A percentile compares a stretch with the other conserved stretches of the same genome.
phyloP scores from a whole-genome alignment of 1,140 invertebrate genomes.

The Danaus plexippus region DNA sequence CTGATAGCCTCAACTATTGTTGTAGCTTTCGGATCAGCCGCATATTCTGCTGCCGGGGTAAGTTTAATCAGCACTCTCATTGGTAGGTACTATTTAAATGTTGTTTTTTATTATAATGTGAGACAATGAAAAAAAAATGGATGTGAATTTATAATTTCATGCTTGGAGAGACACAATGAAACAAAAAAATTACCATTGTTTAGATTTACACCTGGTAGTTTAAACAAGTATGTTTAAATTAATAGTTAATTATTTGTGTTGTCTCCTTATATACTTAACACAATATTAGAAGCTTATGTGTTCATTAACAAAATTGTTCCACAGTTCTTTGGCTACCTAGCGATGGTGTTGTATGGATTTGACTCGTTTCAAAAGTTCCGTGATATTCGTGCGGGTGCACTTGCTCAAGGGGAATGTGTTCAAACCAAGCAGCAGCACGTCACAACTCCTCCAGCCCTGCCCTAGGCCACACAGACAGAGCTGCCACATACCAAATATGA shows the following conservation, averaged over 20 bases:
- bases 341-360: slow-evolving; percentile 82
- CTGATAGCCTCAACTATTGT: slow-evolving; percentile 79
- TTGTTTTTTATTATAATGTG: too few species aligned
- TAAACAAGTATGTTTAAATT: too few species aligned
- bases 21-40: slow-evolving; percentile 74
- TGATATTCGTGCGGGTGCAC: slow-evolving; percentile 73
- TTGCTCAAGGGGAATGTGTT: slow-evolving; percentile 80
- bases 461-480: slow-evolving; percentile 14
- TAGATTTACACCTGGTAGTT: too few species aligned
- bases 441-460: slow-evolving; percentile 46
- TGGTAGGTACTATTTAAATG: too few species aligned
- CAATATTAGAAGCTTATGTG: neutral
- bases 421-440: slow-evolving; percentile 75
- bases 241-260: too few species aligned
- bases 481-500: too few species aligned
- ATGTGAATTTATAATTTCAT: too few species aligned
- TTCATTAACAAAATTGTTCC: slow-evolving; percentile 1
- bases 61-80: slow-evolving; percentile 43
- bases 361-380: slow-evolving; percentile 84
- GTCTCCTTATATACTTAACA: too few species aligned
- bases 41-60: slow-evolving; percentile 79
- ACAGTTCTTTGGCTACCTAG: slow-evolving; percentile 86
- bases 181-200: too few species aligned
- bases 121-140: too few species aligned
- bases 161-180: too few species aligned